Base-by-base conservation (phyloP, 2,888 invertebrate genomes). In the Elmis aenea region DNA sequence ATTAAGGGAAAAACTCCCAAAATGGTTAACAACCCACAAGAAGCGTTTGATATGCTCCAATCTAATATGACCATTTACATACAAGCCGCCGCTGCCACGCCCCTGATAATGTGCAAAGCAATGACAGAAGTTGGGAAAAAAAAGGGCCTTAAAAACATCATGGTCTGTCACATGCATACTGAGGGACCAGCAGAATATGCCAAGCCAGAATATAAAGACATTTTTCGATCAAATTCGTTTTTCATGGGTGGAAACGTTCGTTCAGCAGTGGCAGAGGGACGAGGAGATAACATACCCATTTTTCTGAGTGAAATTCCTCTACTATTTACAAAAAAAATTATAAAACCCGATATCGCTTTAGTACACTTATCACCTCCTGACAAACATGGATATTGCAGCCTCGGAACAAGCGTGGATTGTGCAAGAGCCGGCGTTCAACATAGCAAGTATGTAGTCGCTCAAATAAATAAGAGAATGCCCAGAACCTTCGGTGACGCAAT, bases 221-320 rank as follows among this genome's bases (percentile, higher is more conserved):
- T 95, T 28, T 82, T 75, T 67, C 83, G 90, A 32, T 89, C 89
- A 0, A 74, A 80, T 31, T 94, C 93, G 0, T 79, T 94, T 53
- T 96, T 96, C 67, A 91, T 93, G 79, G 94, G 88, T 0, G 86
- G 79, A 1, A 94, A 94, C 66, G 91, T 92, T n/a, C 78, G 95
- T 12, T 76, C 85, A 58, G 81, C 91, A 0, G 88, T 94, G 0
- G 83, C 84, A 2, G 88, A 87, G 8, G 95, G 95, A 0, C 76
- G 86, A 26, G 91, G 85, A 0, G 95, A 95, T 61, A 82, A 81
- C 47, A 81, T 91, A 48, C 91, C 94, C 2, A 90, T 94, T 54
- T 96, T 95, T 71, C 74, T 96, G 3, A 86, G 87, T 48, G 95
- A 96, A 67, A 95, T 95, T 52, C 95, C 95, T 1, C 73, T 80